These are phyloP conservation scores for Brevimyrus niger DNA, from an alignment of 2,113 vertebrate species.

Conservation along the genomic window DNA sequence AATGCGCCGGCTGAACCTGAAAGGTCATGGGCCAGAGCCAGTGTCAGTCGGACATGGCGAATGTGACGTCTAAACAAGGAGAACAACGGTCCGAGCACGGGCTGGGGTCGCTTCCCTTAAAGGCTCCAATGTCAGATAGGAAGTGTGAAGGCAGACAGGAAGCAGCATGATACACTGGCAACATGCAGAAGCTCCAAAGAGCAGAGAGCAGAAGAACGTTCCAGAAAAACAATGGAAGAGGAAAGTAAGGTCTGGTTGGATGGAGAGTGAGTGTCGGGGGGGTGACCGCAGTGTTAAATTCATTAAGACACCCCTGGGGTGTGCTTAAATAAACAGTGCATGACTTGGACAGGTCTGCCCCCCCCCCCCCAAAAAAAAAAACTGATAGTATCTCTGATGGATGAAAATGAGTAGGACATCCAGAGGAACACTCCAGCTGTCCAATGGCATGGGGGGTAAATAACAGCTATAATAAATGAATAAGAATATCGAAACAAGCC, in stretches of 20 bases:
- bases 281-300: not conserved
- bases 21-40: not conserved
- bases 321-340: not conserved
- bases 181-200: not conserved
- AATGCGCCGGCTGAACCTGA: not conserved
- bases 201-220: not conserved
- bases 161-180: not conserved
- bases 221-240: not conserved
- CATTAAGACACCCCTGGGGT: not conserved
- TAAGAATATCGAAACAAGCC: not conserved
- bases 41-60: not conserved
- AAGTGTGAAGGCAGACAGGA: not conserved
- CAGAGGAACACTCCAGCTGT: not conserved
- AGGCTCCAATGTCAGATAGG: not conserved
- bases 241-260: not conserved
- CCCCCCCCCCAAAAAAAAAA: not conserved
- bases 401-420: not conserved
- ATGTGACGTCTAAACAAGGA: not conserved
- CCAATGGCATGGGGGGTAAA: not conserved
- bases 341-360: not conserved
- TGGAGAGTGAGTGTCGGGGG: not conserved
- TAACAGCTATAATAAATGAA: not conserved
- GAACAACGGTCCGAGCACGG: not conserved
- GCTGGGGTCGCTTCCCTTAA: not conserved
- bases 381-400: not conserved